Evolutionary conservation across 1,140 invertebrate species (phyloP).

Genomic region (Anastrepha obliqua): DNA sequence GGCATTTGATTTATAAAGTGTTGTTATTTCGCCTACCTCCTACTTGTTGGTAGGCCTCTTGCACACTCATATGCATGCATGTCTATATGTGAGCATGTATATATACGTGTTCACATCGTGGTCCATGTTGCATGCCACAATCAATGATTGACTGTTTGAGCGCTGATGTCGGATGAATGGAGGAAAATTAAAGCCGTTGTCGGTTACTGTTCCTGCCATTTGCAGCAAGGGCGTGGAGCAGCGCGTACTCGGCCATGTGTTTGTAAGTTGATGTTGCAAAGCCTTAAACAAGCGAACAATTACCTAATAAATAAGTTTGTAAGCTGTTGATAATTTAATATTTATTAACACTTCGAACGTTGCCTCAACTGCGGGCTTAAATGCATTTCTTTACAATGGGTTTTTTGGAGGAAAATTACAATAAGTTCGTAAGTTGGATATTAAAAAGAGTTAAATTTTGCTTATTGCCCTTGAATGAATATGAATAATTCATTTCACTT

Average conservation of each 20-base stretch:
- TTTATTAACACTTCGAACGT: conserved; percentile 38
- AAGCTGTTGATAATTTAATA: conserved; percentile 52
- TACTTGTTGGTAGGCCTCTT: conserved; percentile 43
- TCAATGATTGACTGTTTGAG: conserved; percentile 51
- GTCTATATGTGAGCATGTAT: not conserved
- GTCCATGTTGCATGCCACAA: conserved; percentile 50
- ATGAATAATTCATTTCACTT: too few relatives aligned
- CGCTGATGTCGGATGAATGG: conserved; percentile 51
- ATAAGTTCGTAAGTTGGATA: too few relatives aligned
- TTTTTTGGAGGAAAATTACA: too few relatives aligned
- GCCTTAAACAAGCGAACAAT: conserved; percentile 47
- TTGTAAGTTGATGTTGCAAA: not conserved
- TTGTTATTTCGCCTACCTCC: conserved; percentile 50
- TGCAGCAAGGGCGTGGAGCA: conserved; percentile 16
- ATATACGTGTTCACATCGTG: conserved; percentile 9
- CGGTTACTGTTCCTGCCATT: conserved; percentile 40
- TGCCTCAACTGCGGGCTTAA: not conserved
- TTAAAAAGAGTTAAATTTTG: too few relatives aligned
- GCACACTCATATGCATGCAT: not conserved
- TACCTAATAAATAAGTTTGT: conserved; percentile 52
- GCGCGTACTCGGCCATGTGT: not conserved
- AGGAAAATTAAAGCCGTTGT: conserved; percentile 49
- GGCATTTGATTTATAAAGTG: conserved; percentile 51
- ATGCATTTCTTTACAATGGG: too few relatives aligned
- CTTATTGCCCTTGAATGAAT: too few relatives aligned